phyloP scores from a whole-genome alignment of 2,888 invertebrate species.

The Dryococelus australis region DNA sequence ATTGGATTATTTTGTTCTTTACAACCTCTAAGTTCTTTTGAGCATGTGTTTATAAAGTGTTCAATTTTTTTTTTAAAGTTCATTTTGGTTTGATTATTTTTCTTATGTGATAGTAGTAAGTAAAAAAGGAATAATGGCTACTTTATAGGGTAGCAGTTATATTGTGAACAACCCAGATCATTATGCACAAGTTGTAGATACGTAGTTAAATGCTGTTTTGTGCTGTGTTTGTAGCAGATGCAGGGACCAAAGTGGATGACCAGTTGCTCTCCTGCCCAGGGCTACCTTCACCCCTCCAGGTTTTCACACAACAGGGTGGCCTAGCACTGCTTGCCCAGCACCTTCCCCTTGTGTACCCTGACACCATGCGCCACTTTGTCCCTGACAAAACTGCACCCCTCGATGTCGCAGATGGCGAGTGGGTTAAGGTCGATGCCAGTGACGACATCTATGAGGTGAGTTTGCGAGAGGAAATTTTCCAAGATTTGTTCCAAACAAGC shows the following conservation, averaged over 20 bases:
- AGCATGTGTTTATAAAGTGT: too few relatives aligned
- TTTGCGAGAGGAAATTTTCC: too few relatives aligned
- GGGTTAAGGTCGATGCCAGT: conserved; percentile 68
- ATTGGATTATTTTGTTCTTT: too few relatives aligned
- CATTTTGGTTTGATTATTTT: too few relatives aligned
- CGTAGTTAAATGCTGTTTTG: background rate
- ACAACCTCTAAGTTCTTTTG: too few relatives aligned
- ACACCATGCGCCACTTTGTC: conserved; percentile 57
- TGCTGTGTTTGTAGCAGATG: conserved; percentile 49
- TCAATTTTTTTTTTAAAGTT: too few relatives aligned
- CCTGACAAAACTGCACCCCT: conserved; percentile 42
- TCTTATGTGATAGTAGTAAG: too few relatives aligned
- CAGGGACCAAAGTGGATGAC: conserved; percentile 50
- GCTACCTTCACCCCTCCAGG: conserved; percentile 71
- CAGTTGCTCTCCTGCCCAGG: conserved; percentile 51
- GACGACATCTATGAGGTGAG: conserved; percentile 64
- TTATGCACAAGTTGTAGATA: too few relatives aligned
- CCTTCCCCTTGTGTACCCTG: conserved; percentile 87
- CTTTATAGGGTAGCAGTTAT: too few relatives aligned
- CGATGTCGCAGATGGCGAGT: conserved; percentile 57
- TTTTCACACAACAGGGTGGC: conserved; percentile 89
- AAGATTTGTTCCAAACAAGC: conserved; percentile 42
- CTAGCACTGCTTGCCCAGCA: conserved; percentile 88
- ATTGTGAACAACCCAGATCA: too few relatives aligned
- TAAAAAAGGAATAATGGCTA: too few relatives aligned